Conservation (phyloP, 2,888 invertebrate species). For the Calameuta filiformis region DNA sequence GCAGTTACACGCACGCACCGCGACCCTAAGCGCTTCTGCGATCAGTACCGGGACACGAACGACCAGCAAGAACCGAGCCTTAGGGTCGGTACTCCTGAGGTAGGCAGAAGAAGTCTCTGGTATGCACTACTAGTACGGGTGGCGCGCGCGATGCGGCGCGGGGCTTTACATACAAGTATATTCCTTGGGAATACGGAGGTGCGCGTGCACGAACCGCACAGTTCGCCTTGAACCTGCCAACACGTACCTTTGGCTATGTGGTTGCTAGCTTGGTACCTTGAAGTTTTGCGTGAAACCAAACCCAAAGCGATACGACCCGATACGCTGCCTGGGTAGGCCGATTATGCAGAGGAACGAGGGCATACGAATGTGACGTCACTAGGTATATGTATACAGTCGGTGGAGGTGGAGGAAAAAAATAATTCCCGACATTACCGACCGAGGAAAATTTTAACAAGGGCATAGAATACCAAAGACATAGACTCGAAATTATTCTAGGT, state of each 20-base stretch:
- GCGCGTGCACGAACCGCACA: conserved; percentile 11
- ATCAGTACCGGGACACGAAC: not conserved
- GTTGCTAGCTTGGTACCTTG: not conserved
- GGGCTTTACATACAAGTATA: not conserved
- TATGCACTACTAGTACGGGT: not conserved
- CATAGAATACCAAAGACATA: not conserved
- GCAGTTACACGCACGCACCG: not conserved
- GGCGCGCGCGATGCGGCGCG: conserved; percentile 11
- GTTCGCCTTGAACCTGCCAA: conserved; percentile 45
- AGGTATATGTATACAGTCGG: not conserved
- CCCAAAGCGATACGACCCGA: conserved; percentile 42
- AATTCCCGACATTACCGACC: not conserved
- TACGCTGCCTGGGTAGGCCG: conserved; percentile 38
- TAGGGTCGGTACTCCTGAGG: not conserved
- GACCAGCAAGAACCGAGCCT: not conserved
- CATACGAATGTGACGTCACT: not conserved
- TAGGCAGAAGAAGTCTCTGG: not conserved
- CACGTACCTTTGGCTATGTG: conserved; percentile 11
- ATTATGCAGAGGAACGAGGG: not conserved
- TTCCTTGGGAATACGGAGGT: conserved; percentile 10
- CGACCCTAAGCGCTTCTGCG: not conserved
- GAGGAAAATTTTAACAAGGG: not conserved
- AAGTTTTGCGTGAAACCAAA: conserved; percentile 49
- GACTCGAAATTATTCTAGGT: not conserved
- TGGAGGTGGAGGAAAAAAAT: not conserved